Evolutionary conservation across 2,797 vertebrate genomes (phyloP).

Genomic region (Hemibagrus guttatus): DNA sequence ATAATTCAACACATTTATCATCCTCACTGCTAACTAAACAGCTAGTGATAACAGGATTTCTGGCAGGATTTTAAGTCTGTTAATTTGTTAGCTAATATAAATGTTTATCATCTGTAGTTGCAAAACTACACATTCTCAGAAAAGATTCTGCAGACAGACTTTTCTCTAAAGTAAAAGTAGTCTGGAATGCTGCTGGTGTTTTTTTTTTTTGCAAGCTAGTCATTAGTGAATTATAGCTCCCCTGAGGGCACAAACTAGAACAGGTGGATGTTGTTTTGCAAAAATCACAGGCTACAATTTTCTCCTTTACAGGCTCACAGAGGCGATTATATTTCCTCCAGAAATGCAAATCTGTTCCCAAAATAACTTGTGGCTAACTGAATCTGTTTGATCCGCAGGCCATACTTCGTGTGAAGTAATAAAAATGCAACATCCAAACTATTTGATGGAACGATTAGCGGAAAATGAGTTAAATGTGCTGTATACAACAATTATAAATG

Average conservation of each 20-base stretch:
- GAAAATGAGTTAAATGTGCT: neutral
- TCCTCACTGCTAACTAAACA: neutral
- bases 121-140: neutral
- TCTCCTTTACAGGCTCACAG: neutral
- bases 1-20: neutral
- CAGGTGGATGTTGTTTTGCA: neutral
- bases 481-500: neutral
- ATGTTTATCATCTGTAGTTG: neutral
- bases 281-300: neutral
- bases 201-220: neutral
- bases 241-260: neutral
- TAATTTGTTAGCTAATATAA: neutral
- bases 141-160: neutral
- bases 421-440: neutral
- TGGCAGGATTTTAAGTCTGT: neutral
- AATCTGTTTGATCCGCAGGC: neutral
- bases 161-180: neutral
- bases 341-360: neutral
- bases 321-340: neutral
- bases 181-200: neutral
- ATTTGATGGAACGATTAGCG: neutral
- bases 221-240: conserved; percentile 22
- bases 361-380: neutral
- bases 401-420: neutral
- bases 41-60: neutral